phyloP scores from a whole-genome alignment of 2,113 vertebrate genomes.

The Vidua chalybeata region DNA sequence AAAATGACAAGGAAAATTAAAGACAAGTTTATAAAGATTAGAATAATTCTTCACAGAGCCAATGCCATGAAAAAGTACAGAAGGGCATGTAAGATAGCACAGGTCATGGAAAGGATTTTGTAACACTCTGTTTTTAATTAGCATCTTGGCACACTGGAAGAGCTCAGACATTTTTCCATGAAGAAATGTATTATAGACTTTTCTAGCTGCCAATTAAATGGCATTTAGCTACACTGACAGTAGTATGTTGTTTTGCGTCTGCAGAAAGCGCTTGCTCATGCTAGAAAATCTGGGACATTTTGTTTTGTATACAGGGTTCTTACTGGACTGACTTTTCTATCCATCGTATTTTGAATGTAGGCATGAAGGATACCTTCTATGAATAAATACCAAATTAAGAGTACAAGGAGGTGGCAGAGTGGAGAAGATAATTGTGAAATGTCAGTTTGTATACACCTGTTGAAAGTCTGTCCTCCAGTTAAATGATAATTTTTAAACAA shows the following conservation, averaged over 20 bases:
- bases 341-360: neutral
- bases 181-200: constrained; percentile 52
- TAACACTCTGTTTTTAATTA: constrained; percentile 63
- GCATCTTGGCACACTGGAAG: constrained; percentile 49
- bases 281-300: constrained; percentile 55
- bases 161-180: constrained; percentile 54
- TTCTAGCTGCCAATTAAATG: constrained; percentile 59
- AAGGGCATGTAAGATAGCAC: constrained; percentile 38
- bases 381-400: neutral
- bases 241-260: constrained; percentile 59
- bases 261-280: constrained; percentile 19
- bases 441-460: neutral
- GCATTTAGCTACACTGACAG: constrained; percentile 56
- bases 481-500: neutral
- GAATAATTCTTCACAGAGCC: constrained; percentile 16
- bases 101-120: constrained; percentile 57
- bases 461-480: neutral
- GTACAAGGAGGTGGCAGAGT: neutral
- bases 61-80: constrained; percentile 31
- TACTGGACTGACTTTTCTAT: constrained; percentile 12
- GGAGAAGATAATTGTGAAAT: neutral
- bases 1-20: constrained; percentile 17
- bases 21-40: constrained; percentile 13
- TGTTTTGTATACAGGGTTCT: constrained; percentile 9
- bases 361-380: neutral